Conservation (phyloP, 2,113 vertebrate genomes). For the Tamias sibiricus region DNA sequence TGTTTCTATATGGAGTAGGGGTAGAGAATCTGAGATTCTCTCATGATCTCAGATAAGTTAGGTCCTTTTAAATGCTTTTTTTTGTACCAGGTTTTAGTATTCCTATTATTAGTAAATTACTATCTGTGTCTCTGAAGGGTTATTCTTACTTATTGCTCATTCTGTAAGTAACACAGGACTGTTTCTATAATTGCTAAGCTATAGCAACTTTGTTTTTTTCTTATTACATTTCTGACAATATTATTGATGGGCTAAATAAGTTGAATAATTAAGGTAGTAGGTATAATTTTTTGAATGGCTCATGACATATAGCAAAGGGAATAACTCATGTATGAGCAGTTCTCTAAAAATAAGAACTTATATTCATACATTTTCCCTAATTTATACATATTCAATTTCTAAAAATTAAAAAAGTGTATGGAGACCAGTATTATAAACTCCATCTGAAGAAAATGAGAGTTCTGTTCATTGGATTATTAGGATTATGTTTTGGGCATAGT, state of each 20-base stretch:
- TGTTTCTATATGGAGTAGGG: not conserved
- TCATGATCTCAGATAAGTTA: not conserved
- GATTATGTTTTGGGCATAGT: not conserved
- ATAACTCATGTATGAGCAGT: not conserved
- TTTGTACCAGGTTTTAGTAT: conserved; percentile 6
- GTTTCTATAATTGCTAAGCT: conserved; percentile 38
- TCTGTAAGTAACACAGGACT: conserved; percentile 10
- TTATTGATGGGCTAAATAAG: not conserved
- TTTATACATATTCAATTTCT: not conserved
- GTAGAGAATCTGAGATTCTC: not conserved
- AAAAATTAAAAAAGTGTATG: not conserved
- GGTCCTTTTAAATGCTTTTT: not conserved
- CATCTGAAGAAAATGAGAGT: conserved; percentile 38
- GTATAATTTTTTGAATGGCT: conserved; percentile 16
- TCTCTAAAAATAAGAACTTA: conserved; percentile 12
- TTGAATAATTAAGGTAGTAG: not conserved
- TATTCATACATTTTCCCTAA: not conserved
- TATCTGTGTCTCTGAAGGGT: not conserved
- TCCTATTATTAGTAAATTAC: not conserved
- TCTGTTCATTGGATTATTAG: not conserved
- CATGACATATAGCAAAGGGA: not conserved
- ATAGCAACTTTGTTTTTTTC: not conserved
- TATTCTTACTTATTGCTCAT: conserved; percentile 36
- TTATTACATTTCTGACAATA: conserved; percentile 44
- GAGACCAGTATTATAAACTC: conserved; percentile 25